Conservation (phyloP, 2,113 vertebrate species). For the Clarias batrachus region DNA sequence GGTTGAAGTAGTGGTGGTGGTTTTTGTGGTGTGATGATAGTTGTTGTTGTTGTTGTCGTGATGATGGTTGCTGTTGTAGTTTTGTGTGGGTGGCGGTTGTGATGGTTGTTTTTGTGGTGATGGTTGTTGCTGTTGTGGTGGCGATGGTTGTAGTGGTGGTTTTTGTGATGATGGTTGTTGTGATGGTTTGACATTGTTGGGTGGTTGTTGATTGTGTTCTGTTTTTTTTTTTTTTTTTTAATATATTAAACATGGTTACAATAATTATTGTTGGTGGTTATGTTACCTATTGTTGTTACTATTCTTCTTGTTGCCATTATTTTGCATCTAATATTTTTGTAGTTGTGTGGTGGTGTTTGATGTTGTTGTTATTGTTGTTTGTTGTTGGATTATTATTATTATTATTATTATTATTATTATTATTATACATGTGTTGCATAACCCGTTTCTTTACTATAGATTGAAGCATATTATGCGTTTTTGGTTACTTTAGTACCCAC, state of each 20-base stretch:
- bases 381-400: too few relatives aligned
- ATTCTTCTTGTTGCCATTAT: not conserved
- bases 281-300: not conserved
- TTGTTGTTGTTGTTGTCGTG: too few relatives aligned
- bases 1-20: too few relatives aligned
- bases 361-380: constrained; percentile 54
- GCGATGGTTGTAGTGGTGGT: not conserved
- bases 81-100: not conserved
- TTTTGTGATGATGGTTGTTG: not conserved
- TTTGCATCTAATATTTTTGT: not conserved
- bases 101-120: too few relatives aligned
- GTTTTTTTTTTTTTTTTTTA: not conserved
- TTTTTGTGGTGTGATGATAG: not conserved
- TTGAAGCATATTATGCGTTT: too few relatives aligned
- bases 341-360: constrained; percentile 46
- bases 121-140: too few relatives aligned
- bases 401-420: too few relatives aligned
- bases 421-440: too few relatives aligned
- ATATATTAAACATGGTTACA: constrained; percentile 30
- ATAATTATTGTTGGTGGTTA: constrained; percentile 27
- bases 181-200: not conserved
- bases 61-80: not conserved
- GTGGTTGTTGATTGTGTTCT: not conserved
- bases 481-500: too few relatives aligned
- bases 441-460: too few relatives aligned